These are phyloP conservation scores for Mormyrus iriodes DNA, from an alignment of 2,113 vertebrate species.

Conservation along the genomic window DNA sequence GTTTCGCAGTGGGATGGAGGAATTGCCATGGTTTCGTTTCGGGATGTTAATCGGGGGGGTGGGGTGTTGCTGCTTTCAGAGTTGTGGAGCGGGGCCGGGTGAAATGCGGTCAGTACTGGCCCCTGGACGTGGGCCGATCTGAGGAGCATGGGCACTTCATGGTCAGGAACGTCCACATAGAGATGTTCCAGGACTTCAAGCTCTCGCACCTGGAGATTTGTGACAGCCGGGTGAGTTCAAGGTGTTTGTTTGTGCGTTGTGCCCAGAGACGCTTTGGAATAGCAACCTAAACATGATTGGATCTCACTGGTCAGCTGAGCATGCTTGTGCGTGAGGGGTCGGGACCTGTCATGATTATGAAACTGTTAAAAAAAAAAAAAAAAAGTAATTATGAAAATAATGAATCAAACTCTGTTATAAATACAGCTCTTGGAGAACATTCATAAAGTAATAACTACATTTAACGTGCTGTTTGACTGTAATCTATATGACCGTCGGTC, in stretches of 20 bases:
- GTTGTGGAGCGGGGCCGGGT: constrained; percentile 66
- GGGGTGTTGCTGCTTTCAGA: constrained; percentile 36
- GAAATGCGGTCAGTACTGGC: constrained; percentile 73
- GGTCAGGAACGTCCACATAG: constrained; percentile 57
- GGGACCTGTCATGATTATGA: not conserved
- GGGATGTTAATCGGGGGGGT: not conserved
- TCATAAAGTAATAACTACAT: not conserved
- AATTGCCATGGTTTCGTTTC: not conserved
- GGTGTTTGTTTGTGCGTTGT: not conserved
- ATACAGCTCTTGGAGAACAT: not conserved
- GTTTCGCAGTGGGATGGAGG: not conserved
- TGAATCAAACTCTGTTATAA: not conserved
- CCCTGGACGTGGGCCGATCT: constrained; percentile 57
- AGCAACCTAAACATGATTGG: not conserved
- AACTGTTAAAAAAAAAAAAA: not conserved
- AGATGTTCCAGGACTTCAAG: constrained; percentile 69
- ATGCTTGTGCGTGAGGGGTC: not conserved
- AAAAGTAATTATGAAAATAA: not conserved
- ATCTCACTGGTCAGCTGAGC: not conserved
- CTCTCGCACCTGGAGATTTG: constrained; percentile 63
- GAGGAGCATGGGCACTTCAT: constrained; percentile 63
- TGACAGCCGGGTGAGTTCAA: constrained; percentile 56
- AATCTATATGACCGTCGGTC: not conserved
- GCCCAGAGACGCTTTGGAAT: not conserved
- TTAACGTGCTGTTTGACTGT: not conserved